Percentiles rank a stretch among this genome's conserved stretches.
Conservation (phyloP, 2,113 vertebrate species). For the Spea bombifrons region DNA sequence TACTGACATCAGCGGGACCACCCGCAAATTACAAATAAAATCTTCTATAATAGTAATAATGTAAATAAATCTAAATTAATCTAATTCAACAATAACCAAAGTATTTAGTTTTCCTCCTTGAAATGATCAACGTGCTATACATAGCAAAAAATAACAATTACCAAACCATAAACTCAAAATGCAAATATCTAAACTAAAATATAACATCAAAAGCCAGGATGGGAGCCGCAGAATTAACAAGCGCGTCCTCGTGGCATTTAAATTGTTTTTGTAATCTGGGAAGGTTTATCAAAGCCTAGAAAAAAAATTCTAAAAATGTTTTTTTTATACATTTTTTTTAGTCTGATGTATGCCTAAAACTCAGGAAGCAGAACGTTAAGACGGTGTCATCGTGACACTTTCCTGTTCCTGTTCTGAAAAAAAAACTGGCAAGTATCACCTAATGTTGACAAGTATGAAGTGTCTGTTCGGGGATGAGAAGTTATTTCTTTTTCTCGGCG, state of each 20-base stretch:
- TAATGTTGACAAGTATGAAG: slow-evolving; percentile 24
- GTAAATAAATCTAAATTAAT: too few species aligned
- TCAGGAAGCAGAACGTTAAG: background rate
- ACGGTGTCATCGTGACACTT: background rate
- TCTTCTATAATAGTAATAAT: too few species aligned
- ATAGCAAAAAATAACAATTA: background rate
- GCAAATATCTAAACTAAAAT: background rate
- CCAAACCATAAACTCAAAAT: background rate
- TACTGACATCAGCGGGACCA: too few species aligned
- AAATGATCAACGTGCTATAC: too few species aligned
- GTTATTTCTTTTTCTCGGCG: slow-evolving; percentile 22
- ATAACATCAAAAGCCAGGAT: background rate
- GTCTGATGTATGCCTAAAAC: background rate
- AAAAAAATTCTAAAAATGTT: background rate
- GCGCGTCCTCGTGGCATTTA: background rate
- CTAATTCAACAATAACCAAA: too few species aligned
- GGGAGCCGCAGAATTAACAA: background rate
- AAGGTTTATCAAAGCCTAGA: background rate
- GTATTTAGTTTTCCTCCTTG: too few species aligned
- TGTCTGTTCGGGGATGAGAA: slow-evolving; percentile 12
- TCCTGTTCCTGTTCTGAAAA: too few species aligned
- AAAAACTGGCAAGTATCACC: background rate
- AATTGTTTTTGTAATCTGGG: background rate
- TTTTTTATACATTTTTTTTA: background rate
- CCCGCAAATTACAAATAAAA: too few species aligned